Conservation (phyloP, 1,140 invertebrate genomes). For the Chrysopa pallens region DNA sequence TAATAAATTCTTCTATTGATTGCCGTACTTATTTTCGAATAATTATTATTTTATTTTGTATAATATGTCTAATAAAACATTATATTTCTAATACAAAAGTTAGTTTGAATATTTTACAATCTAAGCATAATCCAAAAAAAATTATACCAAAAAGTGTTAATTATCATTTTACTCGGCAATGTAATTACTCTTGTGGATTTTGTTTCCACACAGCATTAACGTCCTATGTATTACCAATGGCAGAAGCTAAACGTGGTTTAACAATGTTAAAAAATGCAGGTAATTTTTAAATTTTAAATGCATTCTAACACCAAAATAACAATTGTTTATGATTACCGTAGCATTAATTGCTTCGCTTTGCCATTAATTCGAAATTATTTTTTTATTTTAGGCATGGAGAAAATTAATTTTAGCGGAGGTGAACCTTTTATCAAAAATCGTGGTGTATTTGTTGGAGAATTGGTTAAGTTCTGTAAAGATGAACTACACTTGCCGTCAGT, state of each 20-base stretch:
- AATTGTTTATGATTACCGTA: no score
- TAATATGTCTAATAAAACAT: no score
- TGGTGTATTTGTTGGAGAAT: slow-evolving; percentile 19
- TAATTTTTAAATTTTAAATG: slow-evolving; percentile 7
- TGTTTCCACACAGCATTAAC: slow-evolving; percentile 28
- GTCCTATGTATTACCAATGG: slow-evolving; percentile 19
- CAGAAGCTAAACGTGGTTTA: slow-evolving; percentile 21
- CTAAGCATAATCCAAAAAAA: no score
- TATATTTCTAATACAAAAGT: no score
- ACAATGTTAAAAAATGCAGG: slow-evolving; percentile 17
- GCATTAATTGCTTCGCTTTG: no score
- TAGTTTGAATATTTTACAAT: no score
- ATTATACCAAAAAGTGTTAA: slow-evolving; percentile 22
- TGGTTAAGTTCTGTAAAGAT: slow-evolving; percentile 22
- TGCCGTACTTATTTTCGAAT: no score
- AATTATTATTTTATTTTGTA: no score
- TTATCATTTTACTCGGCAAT: slow-evolving; percentile 24
- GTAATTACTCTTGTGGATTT: slow-evolving; percentile 26
- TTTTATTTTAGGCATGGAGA: slow-evolving; percentile 22
- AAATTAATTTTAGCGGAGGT: slow-evolving; percentile 26
- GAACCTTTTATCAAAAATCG: slow-evolving; percentile 22
- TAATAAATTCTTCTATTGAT: no score
- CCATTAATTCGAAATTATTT: no score
- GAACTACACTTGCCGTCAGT: slow-evolving; percentile 20
- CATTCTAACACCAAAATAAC: no score